Evolutionary conservation across 2,113 vertebrate genomes (phyloP).

Genomic region (Catagonus wagneri): DNA sequence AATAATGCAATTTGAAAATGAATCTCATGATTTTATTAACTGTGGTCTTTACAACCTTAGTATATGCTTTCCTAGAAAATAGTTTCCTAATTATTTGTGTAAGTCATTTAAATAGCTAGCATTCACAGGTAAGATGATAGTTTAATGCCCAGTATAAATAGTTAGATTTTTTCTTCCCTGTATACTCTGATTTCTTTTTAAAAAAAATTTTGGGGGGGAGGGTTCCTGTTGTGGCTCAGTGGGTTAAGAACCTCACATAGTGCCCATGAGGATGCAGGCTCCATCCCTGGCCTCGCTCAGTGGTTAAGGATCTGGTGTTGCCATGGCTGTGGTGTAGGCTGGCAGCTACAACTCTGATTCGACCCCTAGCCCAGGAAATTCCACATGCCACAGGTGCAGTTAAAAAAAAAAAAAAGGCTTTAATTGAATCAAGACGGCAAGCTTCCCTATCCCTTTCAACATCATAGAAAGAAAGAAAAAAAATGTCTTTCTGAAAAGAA

Average conservation of each 20-base stretch:
- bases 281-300: no score
- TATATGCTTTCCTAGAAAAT: constrained; percentile 2
- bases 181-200: background rate
- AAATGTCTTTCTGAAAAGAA: background rate
- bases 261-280: no score
- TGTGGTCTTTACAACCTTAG: background rate
- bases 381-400: no score
- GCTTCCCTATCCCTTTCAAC: background rate
- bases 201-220: background rate
- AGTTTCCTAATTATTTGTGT: background rate
- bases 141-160: background rate
- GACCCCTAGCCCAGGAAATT: no score
- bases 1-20: background rate
- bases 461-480: background rate
- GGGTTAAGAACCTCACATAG: no score
- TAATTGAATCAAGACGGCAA: constrained; percentile 3
- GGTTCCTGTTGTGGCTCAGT: no score
- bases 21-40: background rate
- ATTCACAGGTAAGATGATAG: background rate
- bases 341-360: no score
- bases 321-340: no score
- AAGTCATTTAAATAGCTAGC: background rate
- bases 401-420: background rate
- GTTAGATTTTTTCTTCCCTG: background rate
- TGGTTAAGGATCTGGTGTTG: no score